Conservation (phyloP, 2,113 vertebrate species). For the Chaetodon auriga region DNA sequence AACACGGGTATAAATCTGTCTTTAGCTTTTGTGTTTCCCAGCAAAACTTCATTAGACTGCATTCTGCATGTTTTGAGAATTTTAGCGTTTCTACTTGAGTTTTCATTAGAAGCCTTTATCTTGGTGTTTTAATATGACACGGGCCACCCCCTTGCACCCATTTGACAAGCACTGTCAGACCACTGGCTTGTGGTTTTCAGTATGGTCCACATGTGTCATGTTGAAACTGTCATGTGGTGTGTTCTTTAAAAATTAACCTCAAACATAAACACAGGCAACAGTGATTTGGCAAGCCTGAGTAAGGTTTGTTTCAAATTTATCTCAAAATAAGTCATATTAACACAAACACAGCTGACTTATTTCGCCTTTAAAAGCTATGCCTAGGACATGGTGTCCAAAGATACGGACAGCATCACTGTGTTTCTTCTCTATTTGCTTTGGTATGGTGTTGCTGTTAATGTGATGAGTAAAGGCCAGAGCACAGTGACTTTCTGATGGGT, state of each 20-base stretch:
- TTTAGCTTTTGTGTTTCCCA: neutral
- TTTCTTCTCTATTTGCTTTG: conserved; percentile 24
- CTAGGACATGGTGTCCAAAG: neutral
- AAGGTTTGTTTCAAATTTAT: conserved; percentile 9
- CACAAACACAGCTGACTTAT: conserved; percentile 37
- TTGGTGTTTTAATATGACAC: neutral
- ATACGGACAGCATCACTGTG: neutral
- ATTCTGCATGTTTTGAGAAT: neutral
- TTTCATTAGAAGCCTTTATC: neutral
- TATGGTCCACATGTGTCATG: neutral
- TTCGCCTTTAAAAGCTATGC: conserved; percentile 60
- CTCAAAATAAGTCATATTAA: conserved; percentile 33
- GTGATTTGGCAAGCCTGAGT: neutral
- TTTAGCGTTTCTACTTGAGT: neutral
- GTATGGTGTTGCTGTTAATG: conserved; percentile 13
- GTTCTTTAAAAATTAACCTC: neutral
- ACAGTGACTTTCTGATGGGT: conserved; percentile 1
- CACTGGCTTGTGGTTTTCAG: neutral
- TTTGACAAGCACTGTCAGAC: neutral
- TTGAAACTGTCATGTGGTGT: neutral
- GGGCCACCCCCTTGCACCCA: neutral
- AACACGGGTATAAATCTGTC: neutral
- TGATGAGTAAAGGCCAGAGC: conserved; percentile 6
- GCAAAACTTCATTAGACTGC: neutral
- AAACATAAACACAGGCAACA: conserved; percentile 22